phyloP scores from a whole-genome alignment of 1,140 invertebrate species.

The Leptinotarsa undecemlineata region DNA sequence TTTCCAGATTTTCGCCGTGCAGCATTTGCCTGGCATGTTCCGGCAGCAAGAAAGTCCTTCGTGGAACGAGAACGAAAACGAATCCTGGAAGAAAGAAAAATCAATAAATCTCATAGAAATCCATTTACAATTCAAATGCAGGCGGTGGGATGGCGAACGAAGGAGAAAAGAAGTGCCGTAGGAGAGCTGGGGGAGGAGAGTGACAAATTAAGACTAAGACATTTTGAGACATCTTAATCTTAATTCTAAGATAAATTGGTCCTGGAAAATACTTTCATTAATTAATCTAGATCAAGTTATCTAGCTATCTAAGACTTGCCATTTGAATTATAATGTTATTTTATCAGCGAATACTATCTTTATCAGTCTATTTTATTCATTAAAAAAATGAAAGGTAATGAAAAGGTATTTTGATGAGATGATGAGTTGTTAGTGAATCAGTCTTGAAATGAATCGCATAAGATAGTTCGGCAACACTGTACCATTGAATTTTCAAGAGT shows the following conservation, averaged over 20 bases:
- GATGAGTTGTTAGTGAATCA: too few species aligned
- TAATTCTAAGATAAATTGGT: slow-evolving; percentile 57
- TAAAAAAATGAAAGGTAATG: too few species aligned
- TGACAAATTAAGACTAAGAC: slow-evolving; percentile 55
- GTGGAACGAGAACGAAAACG: slow-evolving; percentile 11
- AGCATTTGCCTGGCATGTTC: slow-evolving; percentile 12
- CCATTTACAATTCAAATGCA: slow-evolving; percentile 50
- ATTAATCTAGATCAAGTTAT: slow-evolving; percentile 56
- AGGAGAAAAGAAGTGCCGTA: slow-evolving; percentile 38
- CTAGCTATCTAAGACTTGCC: slow-evolving; percentile 42
- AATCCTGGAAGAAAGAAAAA: slow-evolving; percentile 40
- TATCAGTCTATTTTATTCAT: too few species aligned
- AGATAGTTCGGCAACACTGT: too few species aligned
- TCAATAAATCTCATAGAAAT: slow-evolving; percentile 48
- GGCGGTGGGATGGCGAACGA: slow-evolving; percentile 23
- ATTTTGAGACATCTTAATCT: slow-evolving; percentile 54
- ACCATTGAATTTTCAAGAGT: too few species aligned
- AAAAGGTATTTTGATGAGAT: too few species aligned
- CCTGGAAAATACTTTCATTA: slow-evolving; percentile 56
- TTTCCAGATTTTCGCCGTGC: slow-evolving; percentile 19
- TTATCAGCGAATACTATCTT: neutral
- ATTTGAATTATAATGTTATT: slow-evolving; percentile 34
- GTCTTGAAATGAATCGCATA: too few species aligned
- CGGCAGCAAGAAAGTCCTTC: slow-evolving; percentile 15
- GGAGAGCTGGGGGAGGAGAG: slow-evolving; percentile 30